Evolutionary conservation across 2,797 vertebrate genomes (phyloP).

Genomic region (Cichlasoma orientale): DNA sequence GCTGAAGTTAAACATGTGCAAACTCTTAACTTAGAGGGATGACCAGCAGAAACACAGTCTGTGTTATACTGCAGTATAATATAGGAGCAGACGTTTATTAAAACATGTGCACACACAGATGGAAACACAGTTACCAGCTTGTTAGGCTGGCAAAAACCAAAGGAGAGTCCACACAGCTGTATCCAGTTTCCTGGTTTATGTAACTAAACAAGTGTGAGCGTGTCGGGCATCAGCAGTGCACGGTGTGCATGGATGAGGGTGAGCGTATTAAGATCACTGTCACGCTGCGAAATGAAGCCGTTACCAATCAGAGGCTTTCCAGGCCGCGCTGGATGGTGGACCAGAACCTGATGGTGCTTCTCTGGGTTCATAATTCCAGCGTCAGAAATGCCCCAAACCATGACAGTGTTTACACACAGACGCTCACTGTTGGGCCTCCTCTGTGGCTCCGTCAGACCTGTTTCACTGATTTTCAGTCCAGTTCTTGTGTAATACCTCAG

Average conservation of each 20-base stretch:
- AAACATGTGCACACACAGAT: not conserved
- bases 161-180: no score
- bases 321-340: not conserved
- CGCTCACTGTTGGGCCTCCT: no score
- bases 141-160: no score
- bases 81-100: not conserved
- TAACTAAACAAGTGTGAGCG: no score
- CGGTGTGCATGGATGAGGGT: no score
- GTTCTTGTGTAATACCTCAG: not conserved
- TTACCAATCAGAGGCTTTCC: not conserved
- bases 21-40: not conserved
- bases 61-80: fast-evolving
- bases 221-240: no score
- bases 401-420: not conserved
- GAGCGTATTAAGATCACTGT: no score
- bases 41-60: not conserved
- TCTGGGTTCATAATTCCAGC: not conserved
- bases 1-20: not conserved
- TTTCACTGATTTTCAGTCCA: no score
- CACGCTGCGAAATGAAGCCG: no score
- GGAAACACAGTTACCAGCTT: fast-evolving
- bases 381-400: not conserved
- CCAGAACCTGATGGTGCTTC: not conserved
- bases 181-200: no score
- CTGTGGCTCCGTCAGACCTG: no score